Conservation (phyloP, 2,797 vertebrate species). For the Capromys pilorides region DNA sequence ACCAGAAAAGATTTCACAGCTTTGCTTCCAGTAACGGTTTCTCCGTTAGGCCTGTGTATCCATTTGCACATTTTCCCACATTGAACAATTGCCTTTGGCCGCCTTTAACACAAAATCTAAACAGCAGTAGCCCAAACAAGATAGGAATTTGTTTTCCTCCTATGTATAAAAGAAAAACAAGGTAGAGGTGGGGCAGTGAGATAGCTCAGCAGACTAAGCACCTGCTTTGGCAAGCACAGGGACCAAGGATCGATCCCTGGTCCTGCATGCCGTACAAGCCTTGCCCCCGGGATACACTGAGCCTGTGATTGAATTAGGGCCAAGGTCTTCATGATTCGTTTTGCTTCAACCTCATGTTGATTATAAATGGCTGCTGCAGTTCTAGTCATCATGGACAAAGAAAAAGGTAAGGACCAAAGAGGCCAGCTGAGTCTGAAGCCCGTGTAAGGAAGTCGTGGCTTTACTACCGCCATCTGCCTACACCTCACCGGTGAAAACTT, state of each 20-base stretch:
- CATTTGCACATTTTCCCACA: neutral
- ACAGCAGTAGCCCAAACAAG: neutral
- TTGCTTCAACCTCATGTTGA: neutral
- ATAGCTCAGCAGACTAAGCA: no score
- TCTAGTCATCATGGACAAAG: neutral
- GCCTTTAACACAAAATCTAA: constrained; percentile 12
- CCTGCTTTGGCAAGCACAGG: no score
- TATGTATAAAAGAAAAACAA: neutral
- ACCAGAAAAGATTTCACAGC: neutral
- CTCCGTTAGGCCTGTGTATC: neutral
- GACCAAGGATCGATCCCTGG: no score
- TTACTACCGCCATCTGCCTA: neutral
- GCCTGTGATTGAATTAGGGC: neutral
- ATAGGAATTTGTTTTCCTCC: neutral
- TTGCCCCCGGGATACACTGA: no score
- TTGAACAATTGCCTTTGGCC: neutral
- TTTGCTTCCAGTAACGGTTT: constrained; percentile 39
- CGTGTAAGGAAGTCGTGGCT: neutral
- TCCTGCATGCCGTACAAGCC: no score
- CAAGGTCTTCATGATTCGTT: neutral
- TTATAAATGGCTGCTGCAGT: neutral
- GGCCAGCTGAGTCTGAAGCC: neutral
- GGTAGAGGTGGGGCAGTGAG: no score
- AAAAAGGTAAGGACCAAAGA: neutral
- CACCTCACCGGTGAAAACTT: neutral